Conservation (phyloP, 2,797 vertebrate species). For the Gobio occitaniae region DNA sequence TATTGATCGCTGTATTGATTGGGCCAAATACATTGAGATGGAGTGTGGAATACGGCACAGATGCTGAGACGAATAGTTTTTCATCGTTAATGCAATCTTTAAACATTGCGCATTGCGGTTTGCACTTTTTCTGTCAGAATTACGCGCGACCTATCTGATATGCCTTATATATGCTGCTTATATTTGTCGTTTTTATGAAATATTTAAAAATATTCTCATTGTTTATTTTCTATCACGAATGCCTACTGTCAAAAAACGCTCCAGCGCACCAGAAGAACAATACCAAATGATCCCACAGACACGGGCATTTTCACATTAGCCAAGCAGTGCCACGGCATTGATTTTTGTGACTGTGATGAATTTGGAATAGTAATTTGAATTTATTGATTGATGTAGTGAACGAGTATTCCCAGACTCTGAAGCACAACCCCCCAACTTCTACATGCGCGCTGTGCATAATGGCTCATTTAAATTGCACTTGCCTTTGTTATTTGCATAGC, state of each 20-base stretch:
- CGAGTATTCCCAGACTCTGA: conserved; percentile 77
- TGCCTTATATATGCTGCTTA: not conserved
- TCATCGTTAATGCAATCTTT: conserved; percentile 80
- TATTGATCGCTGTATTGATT: conserved; percentile 84
- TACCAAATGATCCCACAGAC: conserved; percentile 68
- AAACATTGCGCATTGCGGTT: conserved; percentile 56
- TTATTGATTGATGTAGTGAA: conserved; percentile 87
- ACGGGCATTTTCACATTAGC: conserved; percentile 86
- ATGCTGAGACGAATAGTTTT: conserved; percentile 84
- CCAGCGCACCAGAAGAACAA: conserved; percentile 60
- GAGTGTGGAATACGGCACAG: conserved; percentile 85
- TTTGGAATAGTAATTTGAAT: conserved; percentile 93
- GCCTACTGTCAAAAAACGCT: conserved; percentile 8
- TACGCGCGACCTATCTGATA: not conserved
- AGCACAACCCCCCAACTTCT: conserved; percentile 72
- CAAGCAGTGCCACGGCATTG: conserved; percentile 85
- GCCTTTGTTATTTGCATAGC: conserved; percentile 72
- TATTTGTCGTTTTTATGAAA: not conserved
- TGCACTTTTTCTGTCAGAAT: not conserved
- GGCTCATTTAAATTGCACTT: conserved; percentile 78
- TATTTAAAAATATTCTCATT: not conserved
- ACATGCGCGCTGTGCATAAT: conserved; percentile 76
- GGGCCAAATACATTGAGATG: conserved; percentile 86
- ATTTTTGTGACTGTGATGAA: conserved; percentile 90
- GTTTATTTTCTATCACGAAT: not conserved